phyloP scores from a whole-genome alignment of 2,888 invertebrate genomes.

The Mesochorus sp. region DNA sequence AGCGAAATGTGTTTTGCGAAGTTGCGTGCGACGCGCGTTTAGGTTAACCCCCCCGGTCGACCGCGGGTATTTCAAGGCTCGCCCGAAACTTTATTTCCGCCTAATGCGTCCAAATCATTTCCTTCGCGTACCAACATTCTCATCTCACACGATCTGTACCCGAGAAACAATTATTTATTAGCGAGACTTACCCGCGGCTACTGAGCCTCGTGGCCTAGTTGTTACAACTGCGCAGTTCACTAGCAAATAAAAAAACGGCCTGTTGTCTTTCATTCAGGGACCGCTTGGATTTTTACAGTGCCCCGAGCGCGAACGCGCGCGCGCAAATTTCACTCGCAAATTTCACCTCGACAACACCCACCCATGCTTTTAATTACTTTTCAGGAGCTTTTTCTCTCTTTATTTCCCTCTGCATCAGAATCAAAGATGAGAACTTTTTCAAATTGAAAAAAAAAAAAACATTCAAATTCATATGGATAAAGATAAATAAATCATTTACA shows the following conservation, averaged over 20 bases:
- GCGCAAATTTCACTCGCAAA: constrained; percentile 12
- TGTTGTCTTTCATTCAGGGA: constrained; percentile 71
- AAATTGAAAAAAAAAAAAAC: too few relatives aligned
- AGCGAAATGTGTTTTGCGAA: not conserved
- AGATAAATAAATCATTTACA: too few relatives aligned
- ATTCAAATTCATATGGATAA: too few relatives aligned
- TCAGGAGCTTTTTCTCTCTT: too few relatives aligned
- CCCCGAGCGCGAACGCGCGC: constrained; percentile 61
- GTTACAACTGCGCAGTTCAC: constrained; percentile 80
- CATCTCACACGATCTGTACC: not conserved
- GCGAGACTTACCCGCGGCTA: constrained; percentile 77
- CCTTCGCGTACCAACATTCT: not conserved
- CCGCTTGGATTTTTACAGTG: constrained; percentile 67
- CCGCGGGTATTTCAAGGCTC: constrained; percentile 21
- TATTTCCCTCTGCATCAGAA: too few relatives aligned
- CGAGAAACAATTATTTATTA: constrained; percentile 52
- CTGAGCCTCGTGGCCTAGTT: constrained; percentile 73
- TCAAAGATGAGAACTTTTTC: too few relatives aligned
- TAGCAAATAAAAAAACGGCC: constrained; percentile 62
- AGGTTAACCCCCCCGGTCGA: not conserved
- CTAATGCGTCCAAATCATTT: constrained; percentile 6
- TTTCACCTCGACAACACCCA: too few relatives aligned
- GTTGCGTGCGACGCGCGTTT: constrained; percentile 3
- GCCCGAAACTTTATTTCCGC: constrained; percentile 29
- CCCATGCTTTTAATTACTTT: not conserved